A percentile compares a stretch with the other conserved stretches of the same genome.
These are phyloP conservation scores for Carlito syrichta DNA, from an alignment of 2,113 vertebrate species.

Conservation along the genomic window DNA sequence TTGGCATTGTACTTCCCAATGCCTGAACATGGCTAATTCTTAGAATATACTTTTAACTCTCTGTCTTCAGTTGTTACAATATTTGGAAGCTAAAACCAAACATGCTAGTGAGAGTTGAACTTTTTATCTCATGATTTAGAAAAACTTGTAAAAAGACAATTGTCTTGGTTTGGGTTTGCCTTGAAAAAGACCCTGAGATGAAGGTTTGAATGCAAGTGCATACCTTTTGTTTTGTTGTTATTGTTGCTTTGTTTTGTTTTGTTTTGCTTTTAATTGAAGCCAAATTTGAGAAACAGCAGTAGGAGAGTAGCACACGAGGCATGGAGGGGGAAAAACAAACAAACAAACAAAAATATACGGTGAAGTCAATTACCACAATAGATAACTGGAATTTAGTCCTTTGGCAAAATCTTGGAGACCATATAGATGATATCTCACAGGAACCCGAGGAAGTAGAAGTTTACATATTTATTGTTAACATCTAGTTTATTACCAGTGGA, in stretches of 20 bases:
- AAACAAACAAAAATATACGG: too few species aligned
- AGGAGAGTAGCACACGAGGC: neutral
- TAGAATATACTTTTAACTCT: neutral
- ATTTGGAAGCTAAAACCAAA: neutral
- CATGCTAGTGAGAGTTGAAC: neutral
- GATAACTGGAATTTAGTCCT: neutral
- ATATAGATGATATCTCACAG: neutral
- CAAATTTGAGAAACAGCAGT: neutral
- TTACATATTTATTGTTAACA: neutral
- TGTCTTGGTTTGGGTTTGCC: neutral
- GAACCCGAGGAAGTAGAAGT: too few species aligned
- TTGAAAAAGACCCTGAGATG: neutral
- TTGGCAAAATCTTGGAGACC: neutral
- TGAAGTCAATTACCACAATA: accelerated
- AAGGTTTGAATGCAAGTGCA: neutral
- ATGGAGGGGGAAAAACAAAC: neutral
- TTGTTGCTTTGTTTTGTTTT: too few species aligned
- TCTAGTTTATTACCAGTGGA: neutral
- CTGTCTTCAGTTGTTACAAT: neutral
- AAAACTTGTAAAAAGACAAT: neutral
- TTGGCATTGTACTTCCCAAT: neutral
- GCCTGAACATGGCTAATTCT: neutral
- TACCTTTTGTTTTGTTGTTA: too few species aligned
- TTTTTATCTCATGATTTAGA: neutral
- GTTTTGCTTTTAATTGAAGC: too few species aligned